These are phyloP conservation scores for Brachionus rotundiformis DNA, from an alignment of 1,140 invertebrate species.

Conservation along the genomic window DNA sequence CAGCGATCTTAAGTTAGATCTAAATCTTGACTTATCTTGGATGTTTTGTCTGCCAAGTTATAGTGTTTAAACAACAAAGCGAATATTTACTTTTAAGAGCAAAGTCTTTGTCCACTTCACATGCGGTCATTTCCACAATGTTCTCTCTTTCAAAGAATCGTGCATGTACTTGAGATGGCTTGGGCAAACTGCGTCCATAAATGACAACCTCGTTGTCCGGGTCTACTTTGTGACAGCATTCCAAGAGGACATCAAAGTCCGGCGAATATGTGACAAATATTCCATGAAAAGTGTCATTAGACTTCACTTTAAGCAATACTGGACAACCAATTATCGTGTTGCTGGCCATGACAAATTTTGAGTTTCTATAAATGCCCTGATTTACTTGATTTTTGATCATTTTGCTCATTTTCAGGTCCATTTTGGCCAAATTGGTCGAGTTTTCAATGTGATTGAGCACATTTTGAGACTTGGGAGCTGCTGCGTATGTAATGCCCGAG, in stretches of 20 bases:
- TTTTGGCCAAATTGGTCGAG: constrained; percentile 29
- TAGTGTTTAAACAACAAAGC: neutral
- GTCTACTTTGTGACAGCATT: constrained; percentile 48
- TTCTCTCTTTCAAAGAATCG: constrained; percentile 42
- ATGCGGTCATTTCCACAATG: constrained; percentile 43
- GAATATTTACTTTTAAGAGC: constrained; percentile 18
- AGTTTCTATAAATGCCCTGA: constrained; percentile 35
- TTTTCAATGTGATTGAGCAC: constrained; percentile 14
- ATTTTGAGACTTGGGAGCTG: neutral
- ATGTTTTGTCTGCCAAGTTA: neutral
- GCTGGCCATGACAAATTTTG: constrained; percentile 6
- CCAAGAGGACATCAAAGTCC: constrained; percentile 36
- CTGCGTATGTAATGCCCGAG: neutral
- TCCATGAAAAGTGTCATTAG: constrained; percentile 50
- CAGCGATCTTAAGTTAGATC: neutral
- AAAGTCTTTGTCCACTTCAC: constrained; percentile 48
- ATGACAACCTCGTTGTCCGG: constrained; percentile 37
- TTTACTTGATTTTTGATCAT: constrained; percentile 8
- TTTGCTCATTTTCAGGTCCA: constrained; percentile 18
- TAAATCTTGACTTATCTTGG: neutral
- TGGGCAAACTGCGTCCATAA: constrained; percentile 37
- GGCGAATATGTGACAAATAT: constrained; percentile 52
- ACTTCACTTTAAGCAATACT: constrained; percentile 37
- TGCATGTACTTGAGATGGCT: constrained; percentile 17
- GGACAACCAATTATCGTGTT: constrained; percentile 46